phyloP scores from a whole-genome alignment of 2,113 vertebrate species.

The Siniperca chuatsi region DNA sequence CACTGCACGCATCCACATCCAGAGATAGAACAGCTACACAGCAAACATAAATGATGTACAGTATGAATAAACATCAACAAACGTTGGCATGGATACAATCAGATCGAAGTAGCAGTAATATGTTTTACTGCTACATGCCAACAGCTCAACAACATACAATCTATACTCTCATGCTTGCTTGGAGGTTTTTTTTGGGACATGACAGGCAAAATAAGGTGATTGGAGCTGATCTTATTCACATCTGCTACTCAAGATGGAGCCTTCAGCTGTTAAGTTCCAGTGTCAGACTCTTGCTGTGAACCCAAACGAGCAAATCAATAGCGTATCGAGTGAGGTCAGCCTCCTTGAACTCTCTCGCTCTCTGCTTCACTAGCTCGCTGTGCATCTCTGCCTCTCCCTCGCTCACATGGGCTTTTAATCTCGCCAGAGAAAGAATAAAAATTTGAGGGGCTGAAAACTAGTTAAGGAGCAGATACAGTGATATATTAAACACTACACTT shows the following conservation, averaged over 20 bases:
- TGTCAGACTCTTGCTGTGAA: slow-evolving; percentile 75
- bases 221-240: slow-evolving; percentile 62
- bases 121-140: background rate
- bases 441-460: slow-evolving; percentile 30
- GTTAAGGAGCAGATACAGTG: background rate
- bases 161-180: background rate
- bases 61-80: slow-evolving; percentile 31
- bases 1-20: background rate
- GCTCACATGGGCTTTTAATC: slow-evolving; percentile 57
- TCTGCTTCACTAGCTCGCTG: slow-evolving; percentile 37
- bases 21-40: slow-evolving; percentile 17
- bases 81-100: background rate
- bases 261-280: slow-evolving; percentile 73
- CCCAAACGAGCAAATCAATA: slow-evolving; percentile 80
- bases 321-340: slow-evolving; percentile 78
- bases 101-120: background rate
- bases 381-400: slow-evolving; percentile 27
- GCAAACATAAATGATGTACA: slow-evolving; percentile 37
- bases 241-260: slow-evolving; percentile 69
- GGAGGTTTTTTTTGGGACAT: background rate
- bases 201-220: slow-evolving; percentile 46
- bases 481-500: background rate
- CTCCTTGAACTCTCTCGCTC: slow-evolving; percentile 73
- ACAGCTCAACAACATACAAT: background rate
- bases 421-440: slow-evolving; percentile 27